phyloP scores from a whole-genome alignment of 2,888 invertebrate genomes.

The Neuroscelio doddi region DNA sequence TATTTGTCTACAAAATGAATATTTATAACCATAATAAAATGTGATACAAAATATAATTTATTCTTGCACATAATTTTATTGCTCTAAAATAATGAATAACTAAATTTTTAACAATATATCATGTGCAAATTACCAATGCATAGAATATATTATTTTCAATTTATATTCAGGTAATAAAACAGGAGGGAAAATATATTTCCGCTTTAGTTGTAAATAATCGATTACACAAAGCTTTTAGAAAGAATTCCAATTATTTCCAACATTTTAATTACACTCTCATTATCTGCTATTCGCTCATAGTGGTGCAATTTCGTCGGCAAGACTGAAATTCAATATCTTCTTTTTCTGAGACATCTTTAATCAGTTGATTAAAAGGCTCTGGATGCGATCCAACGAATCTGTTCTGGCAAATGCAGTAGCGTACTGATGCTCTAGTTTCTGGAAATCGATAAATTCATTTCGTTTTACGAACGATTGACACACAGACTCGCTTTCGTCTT shows the following conservation, averaged over 20 bases:
- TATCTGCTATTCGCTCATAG: conserved; percentile 16
- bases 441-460: conserved; percentile 49
- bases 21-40: no score
- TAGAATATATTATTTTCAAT: not conserved
- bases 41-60: not conserved
- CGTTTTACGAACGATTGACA: conserved; percentile 45
- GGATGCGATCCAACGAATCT: conserved; percentile 46
- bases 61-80: not conserved
- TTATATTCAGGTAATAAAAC: not conserved
- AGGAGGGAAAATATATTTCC: not conserved
- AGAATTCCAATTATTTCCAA: conserved; percentile 11
- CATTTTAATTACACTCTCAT: conserved; percentile 32
- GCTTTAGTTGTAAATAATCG: not conserved
- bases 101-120: not conserved
- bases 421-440: conserved; percentile 40
- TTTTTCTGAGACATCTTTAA: conserved; percentile 45
- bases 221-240: not conserved
- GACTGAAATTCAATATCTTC: conserved; percentile 30
- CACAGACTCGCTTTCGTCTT: conserved; percentile 25
- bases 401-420: conserved; percentile 27
- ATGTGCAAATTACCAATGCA: not conserved
- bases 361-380: conserved; percentile 50
- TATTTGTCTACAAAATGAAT: no score
- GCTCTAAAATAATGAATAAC: not conserved
- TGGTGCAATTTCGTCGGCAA: conserved; percentile 26